Evolutionary conservation across 2,797 vertebrate genomes (phyloP).

Genomic region (Pangasius djambal): DNA sequence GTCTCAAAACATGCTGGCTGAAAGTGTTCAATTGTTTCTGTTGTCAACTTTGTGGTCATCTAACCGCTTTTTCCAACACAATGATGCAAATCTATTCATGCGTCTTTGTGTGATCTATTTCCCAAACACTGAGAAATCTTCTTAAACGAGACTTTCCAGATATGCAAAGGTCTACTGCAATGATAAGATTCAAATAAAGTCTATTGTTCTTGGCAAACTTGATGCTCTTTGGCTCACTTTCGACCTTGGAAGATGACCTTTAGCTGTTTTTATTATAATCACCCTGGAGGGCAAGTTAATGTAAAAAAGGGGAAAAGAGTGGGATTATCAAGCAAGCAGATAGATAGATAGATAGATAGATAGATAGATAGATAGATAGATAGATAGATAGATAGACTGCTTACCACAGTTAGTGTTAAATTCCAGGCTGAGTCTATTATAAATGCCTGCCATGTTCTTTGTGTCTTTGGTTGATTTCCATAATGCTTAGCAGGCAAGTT

Average conservation of each 20-base stretch:
- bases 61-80: constrained; percentile 32
- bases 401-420: not conserved
- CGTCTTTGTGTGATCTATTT: not conserved
- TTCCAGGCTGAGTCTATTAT: not conserved
- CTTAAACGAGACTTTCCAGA: not conserved
- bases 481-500: not conserved
- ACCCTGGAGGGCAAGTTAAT: not conserved
- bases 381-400: not conserved
- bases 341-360: not conserved
- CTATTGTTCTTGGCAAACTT: not conserved
- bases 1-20: constrained; percentile 25
- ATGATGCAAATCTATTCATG: constrained; percentile 26
- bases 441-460: not conserved
- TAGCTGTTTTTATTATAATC: not conserved
- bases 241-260: not conserved
- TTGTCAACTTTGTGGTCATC: constrained; percentile 35
- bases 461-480: constrained; percentile 1
- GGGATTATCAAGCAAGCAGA: not conserved
- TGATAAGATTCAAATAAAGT: not conserved
- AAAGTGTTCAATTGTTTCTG: constrained; percentile 32
- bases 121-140: not conserved
- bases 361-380: not conserved
- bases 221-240: not conserved
- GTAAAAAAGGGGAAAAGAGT: not conserved
- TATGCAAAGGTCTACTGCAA: not conserved